phyloP scores from a whole-genome alignment of 2,888 invertebrate species.

The Troglohyphantes excavatus region DNA sequence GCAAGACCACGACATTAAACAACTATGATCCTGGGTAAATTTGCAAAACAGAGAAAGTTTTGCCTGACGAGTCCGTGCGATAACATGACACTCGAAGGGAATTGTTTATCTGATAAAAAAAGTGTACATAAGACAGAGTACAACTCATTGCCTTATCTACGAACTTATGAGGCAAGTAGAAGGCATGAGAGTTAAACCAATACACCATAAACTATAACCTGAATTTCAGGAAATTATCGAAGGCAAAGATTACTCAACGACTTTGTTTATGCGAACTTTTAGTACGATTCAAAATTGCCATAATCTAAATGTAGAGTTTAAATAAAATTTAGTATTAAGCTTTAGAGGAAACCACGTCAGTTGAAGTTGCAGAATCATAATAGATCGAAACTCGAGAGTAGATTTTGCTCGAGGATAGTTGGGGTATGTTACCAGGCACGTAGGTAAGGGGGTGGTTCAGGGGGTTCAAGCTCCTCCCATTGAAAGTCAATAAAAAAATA shows the following conservation, averaged over 20 bases:
- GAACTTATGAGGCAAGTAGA: background rate
- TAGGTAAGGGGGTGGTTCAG: no score
- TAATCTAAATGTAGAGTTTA: no score
- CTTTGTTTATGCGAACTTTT: background rate
- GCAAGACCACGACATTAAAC: background rate
- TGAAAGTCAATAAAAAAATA: no score
- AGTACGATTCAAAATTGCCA: no score
- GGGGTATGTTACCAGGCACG: no score
- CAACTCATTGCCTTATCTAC: constrained; percentile 2
- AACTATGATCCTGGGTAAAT: constrained; percentile 1
- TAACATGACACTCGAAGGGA: background rate
- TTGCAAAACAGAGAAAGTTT: background rate
- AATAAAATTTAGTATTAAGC: no score
- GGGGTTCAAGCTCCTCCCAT: no score
- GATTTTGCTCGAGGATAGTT: no score
- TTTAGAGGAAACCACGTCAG: no score
- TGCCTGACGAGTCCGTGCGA: background rate
- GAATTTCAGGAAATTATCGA: background rate
- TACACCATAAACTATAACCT: constrained; percentile 13
- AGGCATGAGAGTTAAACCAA: constrained; percentile 23
- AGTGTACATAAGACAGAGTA: background rate
- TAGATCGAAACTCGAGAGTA: no score
- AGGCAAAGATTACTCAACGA: background rate
- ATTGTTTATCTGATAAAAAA: constrained; percentile 33
- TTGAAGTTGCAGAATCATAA: no score